A percentile compares a stretch with the other conserved stretches of the same genome.
These are phyloP conservation scores for Chondrilla cf. caribensis DNA, from an alignment of 37 sponge, comb jelly and placozoan genomes.

Conservation along the genomic window DNA sequence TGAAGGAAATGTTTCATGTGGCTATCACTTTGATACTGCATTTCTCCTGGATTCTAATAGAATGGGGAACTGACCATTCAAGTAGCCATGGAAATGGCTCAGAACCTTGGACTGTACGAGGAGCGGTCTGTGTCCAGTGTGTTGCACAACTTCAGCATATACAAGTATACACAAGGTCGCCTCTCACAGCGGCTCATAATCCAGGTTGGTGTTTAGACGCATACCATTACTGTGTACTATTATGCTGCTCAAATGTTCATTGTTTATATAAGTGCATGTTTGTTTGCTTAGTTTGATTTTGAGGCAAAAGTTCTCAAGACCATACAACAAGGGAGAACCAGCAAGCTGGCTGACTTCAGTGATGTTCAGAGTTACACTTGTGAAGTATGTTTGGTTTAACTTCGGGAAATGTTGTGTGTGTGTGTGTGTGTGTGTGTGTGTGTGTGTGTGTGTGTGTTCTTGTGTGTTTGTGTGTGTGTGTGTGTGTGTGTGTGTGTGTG, in stretches of 20 bases:
- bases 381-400: neutral
- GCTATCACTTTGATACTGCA: no score
- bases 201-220: constrained; percentile 43
- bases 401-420: neutral
- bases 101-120: constrained; percentile 5
- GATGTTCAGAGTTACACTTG: neutral
- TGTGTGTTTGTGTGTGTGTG: no score
- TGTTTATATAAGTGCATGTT: no score
- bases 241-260: no score
- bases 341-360: neutral
- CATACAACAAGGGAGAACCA: constrained; percentile 9
- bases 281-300: constrained; percentile 12
- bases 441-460: no score
- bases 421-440: neutral
- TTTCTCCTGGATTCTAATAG: no score
- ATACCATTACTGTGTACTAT: neutral
- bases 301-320: constrained; percentile 8
- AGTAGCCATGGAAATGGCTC: neutral
- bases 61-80: neutral
- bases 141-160: constrained; percentile 71
- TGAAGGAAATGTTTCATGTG: no score
- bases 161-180: constrained; percentile 56
- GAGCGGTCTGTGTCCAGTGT: constrained; percentile 5
- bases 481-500: no score
- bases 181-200: constrained; percentile 75